These are phyloP conservation scores for Phylloscopus collybita DNA, from an alignment of 2,797 vertebrate genomes.

Conservation along the genomic window DNA sequence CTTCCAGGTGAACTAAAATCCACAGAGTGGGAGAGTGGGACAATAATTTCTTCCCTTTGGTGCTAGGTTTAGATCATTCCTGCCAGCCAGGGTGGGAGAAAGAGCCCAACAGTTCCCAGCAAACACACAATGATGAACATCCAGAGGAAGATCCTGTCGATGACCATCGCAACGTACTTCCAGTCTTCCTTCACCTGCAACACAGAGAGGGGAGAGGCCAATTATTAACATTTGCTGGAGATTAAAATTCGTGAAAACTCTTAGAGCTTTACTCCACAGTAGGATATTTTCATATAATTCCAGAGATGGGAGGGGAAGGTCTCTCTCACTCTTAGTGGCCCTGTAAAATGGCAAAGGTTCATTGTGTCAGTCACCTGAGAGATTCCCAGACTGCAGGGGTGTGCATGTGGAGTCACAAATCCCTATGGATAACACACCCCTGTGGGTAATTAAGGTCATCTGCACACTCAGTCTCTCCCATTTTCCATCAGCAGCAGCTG, in stretches of 20 bases:
- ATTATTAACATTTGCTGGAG: neutral
- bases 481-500: slow-evolving; percentile 2
- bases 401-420: neutral
- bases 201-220: neutral
- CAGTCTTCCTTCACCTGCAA: slow-evolving; percentile 93
- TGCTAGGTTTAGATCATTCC: slow-evolving; percentile 87
- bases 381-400: neutral
- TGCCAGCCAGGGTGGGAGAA: slow-evolving; percentile 93
- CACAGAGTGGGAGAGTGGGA: neutral
- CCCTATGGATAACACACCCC: neutral
- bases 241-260: neutral
- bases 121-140: slow-evolving; percentile 93
- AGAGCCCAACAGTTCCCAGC: slow-evolving; percentile 92
- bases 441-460: neutral
- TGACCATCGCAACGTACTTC: slow-evolving; percentile 96
- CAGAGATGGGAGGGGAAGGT: neutral
- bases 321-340: accelerated
- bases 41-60: neutral
- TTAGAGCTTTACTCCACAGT: neutral
- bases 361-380: neutral
- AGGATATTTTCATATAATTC: neutral
- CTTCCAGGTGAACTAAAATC: slow-evolving; percentile 33
- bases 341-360: neutral
- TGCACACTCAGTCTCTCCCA: neutral
- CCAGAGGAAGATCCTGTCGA: slow-evolving; percentile 96